These are phyloP conservation scores for Epistrophe grossulariae DNA, from an alignment of 2,888 invertebrate species.

Conservation along the genomic window DNA sequence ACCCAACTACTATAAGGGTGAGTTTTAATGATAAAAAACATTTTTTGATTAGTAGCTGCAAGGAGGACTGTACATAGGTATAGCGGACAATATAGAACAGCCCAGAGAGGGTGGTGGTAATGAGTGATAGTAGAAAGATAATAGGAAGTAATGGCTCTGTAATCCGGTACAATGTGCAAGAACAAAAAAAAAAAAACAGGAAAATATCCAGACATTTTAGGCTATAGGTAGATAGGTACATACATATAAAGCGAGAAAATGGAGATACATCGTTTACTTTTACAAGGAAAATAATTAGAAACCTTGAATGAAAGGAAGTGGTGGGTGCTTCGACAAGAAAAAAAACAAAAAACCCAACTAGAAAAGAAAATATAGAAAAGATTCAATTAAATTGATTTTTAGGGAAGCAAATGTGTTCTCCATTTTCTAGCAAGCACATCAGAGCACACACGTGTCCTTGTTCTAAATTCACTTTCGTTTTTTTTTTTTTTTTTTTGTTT, in stretches of 20 bases:
- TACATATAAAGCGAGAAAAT: neutral
- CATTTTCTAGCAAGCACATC: neutral
- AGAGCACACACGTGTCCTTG: constrained; percentile 54
- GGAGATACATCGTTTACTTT: constrained; percentile 8
- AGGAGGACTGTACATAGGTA: constrained; percentile 10
- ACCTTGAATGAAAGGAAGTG: constrained; percentile 9
- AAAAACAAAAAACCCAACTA: neutral
- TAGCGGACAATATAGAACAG: neutral
- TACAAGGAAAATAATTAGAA: constrained; percentile 54
- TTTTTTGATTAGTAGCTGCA: constrained; percentile 63
- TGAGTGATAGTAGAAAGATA: constrained; percentile 66
- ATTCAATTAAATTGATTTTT: constrained; percentile 51
- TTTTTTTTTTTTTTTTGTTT: constrained; percentile 21
- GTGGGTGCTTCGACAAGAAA: neutral
- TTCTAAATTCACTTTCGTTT: constrained; percentile 52
- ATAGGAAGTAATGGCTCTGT: constrained; percentile 73
- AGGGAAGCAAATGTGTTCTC: constrained; percentile 27
- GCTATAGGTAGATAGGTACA: neutral
- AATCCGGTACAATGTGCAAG: constrained; percentile 62
- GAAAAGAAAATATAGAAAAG: constrained; percentile 12
- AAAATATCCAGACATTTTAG: constrained; percentile 16
- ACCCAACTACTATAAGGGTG: constrained; percentile 22
- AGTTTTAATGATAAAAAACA: constrained; percentile 56
- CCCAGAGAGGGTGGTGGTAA: constrained; percentile 29
- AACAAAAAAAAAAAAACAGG: constrained; percentile 6